These are phyloP conservation scores for Andrena praecox DNA, from an alignment of 2,888 invertebrate genomes.

Conservation along the genomic window DNA sequence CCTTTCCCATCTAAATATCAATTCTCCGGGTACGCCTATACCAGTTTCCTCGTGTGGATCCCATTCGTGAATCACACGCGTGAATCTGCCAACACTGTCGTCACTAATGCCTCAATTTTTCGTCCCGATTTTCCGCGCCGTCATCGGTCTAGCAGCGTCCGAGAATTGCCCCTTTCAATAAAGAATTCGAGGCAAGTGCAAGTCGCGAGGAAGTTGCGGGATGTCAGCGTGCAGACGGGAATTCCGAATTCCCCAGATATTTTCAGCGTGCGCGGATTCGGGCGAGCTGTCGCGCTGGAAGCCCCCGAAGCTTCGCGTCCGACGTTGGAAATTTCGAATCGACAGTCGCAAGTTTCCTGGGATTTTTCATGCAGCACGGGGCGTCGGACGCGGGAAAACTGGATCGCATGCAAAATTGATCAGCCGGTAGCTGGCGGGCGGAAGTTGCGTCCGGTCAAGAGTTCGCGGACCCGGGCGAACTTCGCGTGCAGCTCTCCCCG, in stretches of 20 bases:
- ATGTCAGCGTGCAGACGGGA: constrained; percentile 50
- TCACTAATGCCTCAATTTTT: not conserved
- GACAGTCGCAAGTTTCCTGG: constrained; percentile 16
- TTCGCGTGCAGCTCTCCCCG: not conserved
- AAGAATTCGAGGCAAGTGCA: constrained; percentile 49
- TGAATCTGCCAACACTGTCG: no score
- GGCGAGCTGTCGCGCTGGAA: constrained; percentile 38
- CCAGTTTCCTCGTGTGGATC: not conserved
- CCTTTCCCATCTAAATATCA: constrained; percentile 5
- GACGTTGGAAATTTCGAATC: constrained; percentile 39
- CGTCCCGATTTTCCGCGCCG: constrained; percentile 21
- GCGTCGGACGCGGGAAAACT: constrained; percentile 31
- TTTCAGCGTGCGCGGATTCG: constrained; percentile 24
- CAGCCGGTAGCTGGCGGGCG: constrained; percentile 15
- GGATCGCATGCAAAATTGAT: constrained; percentile 64
- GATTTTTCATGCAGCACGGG: constrained; percentile 26
- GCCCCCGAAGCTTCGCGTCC: not conserved
- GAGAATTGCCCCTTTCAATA: constrained; percentile 42
- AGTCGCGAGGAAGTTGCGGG: constrained; percentile 42
- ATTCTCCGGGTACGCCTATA: no score
- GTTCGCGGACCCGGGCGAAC: constrained; percentile 23
- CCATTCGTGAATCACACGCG: no score
- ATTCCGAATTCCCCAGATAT: constrained; percentile 60
- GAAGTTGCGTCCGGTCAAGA: constrained; percentile 44
- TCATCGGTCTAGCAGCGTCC: not conserved